Percentiles rank a stretch among this genome's conserved stretches.
These are phyloP conservation scores for Bilobella aurantiaca DNA, from an alignment of 1,140 invertebrate species.

Conservation along the genomic window DNA sequence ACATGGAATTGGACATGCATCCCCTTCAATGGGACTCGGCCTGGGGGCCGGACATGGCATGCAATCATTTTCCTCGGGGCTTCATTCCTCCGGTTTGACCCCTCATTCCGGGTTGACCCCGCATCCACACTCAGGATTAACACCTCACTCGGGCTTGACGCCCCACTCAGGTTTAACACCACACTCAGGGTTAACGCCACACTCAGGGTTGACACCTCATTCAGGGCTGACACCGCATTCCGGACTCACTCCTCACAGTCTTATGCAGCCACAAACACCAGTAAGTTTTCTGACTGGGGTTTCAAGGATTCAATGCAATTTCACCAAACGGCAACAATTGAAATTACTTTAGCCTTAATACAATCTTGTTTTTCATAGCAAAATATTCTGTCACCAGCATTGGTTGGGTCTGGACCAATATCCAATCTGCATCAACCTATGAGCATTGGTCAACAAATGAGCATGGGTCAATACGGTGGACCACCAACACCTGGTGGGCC, in stretches of 20 bases:
- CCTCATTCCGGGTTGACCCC: too few species aligned
- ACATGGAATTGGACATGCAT: constrained; percentile 13
- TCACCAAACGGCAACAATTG: not conserved
- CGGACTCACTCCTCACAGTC: constrained; percentile 52
- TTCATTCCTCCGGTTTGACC: constrained; percentile 40
- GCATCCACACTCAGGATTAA: too few species aligned
- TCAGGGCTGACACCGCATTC: too few species aligned
- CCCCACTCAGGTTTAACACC: too few species aligned
- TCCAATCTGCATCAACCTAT: constrained; percentile 36
- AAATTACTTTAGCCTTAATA: too few species aligned
- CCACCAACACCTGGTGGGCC: constrained; percentile 62
- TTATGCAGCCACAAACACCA: constrained; percentile 79
- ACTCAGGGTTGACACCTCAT: too few species aligned
- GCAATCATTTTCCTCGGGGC: constrained; percentile 14
- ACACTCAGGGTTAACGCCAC: too few species aligned
- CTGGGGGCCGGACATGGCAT: not conserved
- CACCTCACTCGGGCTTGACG: too few species aligned
- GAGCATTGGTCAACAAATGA: constrained; percentile 43
- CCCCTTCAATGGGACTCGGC: not conserved
- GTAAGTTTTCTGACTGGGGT: constrained; percentile 44
- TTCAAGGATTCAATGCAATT: not conserved
- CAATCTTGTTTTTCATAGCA: constrained; percentile 54
- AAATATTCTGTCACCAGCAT: constrained; percentile 73
- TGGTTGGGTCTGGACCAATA: constrained; percentile 37
- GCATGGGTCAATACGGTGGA: constrained; percentile 40